These are phyloP conservation scores for Smithornis capensis DNA, from an alignment of 2,113 vertebrate species.

Conservation along the genomic window DNA sequence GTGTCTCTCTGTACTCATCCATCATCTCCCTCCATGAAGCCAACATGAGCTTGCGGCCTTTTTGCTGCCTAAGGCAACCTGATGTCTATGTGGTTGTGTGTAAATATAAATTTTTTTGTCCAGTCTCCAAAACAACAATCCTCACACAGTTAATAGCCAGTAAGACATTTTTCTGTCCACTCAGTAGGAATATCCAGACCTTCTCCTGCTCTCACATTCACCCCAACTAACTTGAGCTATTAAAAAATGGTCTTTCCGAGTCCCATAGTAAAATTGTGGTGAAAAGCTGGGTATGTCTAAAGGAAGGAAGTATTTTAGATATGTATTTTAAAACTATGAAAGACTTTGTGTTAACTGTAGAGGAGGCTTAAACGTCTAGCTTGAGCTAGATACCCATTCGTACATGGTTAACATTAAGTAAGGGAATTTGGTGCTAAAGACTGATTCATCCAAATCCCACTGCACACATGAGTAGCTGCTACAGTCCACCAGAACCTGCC, in stretches of 20 bases:
- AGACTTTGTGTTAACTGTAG: not conserved
- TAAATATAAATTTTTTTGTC: slow-evolving; percentile 13
- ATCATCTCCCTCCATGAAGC: slow-evolving; percentile 37
- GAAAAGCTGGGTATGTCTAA: not conserved
- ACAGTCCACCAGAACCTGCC: not conserved
- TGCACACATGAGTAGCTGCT: not conserved
- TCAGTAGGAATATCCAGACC: not conserved
- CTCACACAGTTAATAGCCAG: not conserved
- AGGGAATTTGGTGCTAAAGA: not conserved
- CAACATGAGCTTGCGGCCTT: not conserved
- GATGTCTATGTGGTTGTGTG: not conserved
- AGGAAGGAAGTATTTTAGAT: not conserved
- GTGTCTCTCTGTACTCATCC: slow-evolving; percentile 41
- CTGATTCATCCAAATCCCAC: not conserved
- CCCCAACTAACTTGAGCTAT: not conserved
- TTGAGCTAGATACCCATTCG: not conserved
- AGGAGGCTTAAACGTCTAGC: not conserved
- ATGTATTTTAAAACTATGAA: not conserved
- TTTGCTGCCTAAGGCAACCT: slow-evolving; percentile 31
- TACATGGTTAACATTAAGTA: not conserved
- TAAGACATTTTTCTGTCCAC: not conserved
- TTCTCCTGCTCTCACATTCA: not conserved
- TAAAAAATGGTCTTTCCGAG: not conserved
- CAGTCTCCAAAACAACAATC: not conserved
- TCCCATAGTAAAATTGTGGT: not conserved